A percentile compares a stretch with the other conserved stretches of the same genome.
Evolutionary conservation across 2,113 vertebrate genomes (phyloP).

Genomic region (Coturnix japonica): DNA sequence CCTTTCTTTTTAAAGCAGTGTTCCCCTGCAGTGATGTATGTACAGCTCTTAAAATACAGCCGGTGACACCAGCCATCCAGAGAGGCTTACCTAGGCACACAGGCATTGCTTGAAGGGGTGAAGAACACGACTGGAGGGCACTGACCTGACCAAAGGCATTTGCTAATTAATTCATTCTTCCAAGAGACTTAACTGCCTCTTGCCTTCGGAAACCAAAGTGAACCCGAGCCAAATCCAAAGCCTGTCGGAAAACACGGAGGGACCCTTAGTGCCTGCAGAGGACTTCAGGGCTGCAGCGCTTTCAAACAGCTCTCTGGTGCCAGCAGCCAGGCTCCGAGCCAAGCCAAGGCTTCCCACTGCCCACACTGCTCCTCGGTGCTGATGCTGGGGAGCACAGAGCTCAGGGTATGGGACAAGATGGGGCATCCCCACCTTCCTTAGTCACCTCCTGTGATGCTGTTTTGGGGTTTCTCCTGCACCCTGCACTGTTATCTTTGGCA

Average conservation of each 20-base stretch:
- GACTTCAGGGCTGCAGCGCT: not conserved
- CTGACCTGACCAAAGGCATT: constrained; percentile 66
- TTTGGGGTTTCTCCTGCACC: not conserved
- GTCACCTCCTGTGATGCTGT: accelerated
- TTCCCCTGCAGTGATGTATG: constrained; percentile 25
- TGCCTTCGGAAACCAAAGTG: constrained; percentile 47
- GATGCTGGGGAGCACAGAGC: not conserved
- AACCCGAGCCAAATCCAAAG: constrained; percentile 40
- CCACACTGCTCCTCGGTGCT: accelerated
- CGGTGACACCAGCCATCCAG: not conserved
- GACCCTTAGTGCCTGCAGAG: not conserved
- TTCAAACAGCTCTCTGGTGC: not conserved
- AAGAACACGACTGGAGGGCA: constrained; percentile 7
- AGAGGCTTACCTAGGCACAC: not conserved
- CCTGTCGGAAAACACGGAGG: constrained; percentile 14
- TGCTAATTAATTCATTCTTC: constrained; percentile 68
- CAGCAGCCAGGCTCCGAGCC: not conserved
- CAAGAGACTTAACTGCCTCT: constrained; percentile 63
- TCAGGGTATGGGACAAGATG: accelerated
- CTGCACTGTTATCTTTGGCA: not conserved
- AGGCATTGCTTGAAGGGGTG: not conserved
- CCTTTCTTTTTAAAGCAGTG: not conserved
- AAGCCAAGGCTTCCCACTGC: not conserved
- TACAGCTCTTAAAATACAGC: not conserved
- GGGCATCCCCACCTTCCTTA: not conserved